Evolutionary conservation across 2,888 invertebrate genomes (phyloP).

Genomic region (Bugula neritina): DNA sequence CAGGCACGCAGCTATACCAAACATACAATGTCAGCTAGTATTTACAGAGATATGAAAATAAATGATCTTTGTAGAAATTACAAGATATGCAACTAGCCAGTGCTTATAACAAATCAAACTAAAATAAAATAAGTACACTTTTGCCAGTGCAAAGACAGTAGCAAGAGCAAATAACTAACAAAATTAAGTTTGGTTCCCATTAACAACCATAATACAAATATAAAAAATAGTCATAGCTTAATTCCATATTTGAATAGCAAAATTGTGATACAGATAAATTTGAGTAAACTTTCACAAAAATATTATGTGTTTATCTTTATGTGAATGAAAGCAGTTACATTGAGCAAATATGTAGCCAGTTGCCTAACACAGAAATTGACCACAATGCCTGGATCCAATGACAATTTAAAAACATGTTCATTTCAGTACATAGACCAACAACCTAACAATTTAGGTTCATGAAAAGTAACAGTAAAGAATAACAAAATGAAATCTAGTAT

Average conservation of each 20-base stretch:
- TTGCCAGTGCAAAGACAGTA: neutral
- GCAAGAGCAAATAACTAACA: too few relatives aligned
- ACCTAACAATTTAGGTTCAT: too few relatives aligned
- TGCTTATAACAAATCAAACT: neutral
- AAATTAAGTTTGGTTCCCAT: too few relatives aligned
- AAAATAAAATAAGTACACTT: neutral
- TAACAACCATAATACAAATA: too few relatives aligned
- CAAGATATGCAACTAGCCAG: neutral
- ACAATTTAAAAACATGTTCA: too few relatives aligned
- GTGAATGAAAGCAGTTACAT: neutral
- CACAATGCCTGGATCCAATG: too few relatives aligned
- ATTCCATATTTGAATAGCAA: neutral
- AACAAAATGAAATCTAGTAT: too few relatives aligned
- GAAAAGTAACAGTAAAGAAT: too few relatives aligned
- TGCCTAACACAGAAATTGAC: neutral
- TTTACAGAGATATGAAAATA: conserved; percentile 24
- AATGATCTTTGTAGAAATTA: neutral
- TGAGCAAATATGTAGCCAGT: neutral
- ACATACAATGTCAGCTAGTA: too few relatives aligned
- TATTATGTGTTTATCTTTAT: neutral
- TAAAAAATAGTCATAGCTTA: neutral
- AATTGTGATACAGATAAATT: neutral
- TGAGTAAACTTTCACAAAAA: neutral
- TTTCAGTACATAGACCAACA: too few relatives aligned
- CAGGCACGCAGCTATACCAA: too few relatives aligned